A percentile compares a stretch with the other conserved stretches of the same genome.
Evolutionary conservation across 1,140 invertebrate genomes (phyloP).

Genomic region (Thalassaphorura encarpata): DNA sequence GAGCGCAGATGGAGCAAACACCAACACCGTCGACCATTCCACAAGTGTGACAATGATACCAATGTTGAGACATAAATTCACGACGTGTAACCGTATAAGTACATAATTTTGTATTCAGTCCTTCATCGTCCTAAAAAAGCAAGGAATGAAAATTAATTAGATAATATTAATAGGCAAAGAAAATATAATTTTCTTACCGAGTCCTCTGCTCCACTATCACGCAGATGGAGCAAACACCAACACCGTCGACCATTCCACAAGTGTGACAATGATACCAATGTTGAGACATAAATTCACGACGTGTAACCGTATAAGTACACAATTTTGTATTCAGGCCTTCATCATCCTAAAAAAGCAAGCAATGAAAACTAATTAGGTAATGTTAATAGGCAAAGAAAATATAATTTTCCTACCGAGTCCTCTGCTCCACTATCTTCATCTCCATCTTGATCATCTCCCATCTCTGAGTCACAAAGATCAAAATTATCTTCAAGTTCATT

Average conservation of each 20-base stretch:
- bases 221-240: constrained; percentile 94
- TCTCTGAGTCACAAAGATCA: constrained; percentile 67
- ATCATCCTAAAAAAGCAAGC: constrained; percentile 5
- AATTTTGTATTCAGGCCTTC: constrained; percentile 48
- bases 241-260: constrained; percentile 79
- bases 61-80: constrained; percentile 94
- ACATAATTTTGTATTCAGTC: constrained; percentile 84
- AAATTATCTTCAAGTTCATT: constrained; percentile 60
- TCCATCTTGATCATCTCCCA: constrained; percentile 63
- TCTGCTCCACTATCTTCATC: constrained; percentile 85
- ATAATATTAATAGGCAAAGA: neutral
- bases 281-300: constrained; percentile 98
- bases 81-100: constrained; percentile 94
- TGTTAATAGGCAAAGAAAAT: neutral
- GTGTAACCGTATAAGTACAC: constrained; percentile 92
- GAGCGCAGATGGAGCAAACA: constrained; percentile 92
- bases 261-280: constrained; percentile 44
- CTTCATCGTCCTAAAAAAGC: constrained; percentile 72
- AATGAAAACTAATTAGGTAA: constrained; percentile 7
- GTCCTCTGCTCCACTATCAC: constrained; percentile 84
- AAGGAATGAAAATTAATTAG: constrained; percentile 12
- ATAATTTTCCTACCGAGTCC: constrained; percentile 58
- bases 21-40: constrained; percentile 93
- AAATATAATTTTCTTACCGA: too few relatives aligned
- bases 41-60: constrained; percentile 37